Percentiles rank a stretch among this genome's conserved stretches.
Evolutionary conservation across 64 coral and sea anemone species (phyloP).

Genomic region (Montipora foliosa): DNA sequence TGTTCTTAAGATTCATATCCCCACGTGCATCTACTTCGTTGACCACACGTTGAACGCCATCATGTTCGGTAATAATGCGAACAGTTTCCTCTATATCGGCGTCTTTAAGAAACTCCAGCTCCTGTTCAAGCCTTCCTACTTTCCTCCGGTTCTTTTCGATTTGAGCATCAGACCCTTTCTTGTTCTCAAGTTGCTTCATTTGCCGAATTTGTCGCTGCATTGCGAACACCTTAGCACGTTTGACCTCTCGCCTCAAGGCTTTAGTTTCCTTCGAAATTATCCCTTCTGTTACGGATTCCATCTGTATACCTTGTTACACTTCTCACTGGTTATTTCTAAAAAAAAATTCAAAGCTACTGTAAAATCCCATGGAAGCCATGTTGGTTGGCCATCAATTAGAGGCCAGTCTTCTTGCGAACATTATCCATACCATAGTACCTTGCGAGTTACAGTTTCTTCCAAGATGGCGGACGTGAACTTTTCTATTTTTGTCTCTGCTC

Average conservation of each 20-base stretch:
- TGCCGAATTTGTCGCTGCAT: slow-evolving; percentile 54
- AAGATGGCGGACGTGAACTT: slow-evolving; percentile 7
- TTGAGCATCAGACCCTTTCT: slow-evolving; percentile 62
- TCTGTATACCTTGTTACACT: not conserved
- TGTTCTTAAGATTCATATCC: not conserved
- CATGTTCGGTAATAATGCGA: slow-evolving; percentile 3
- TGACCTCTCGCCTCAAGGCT: slow-evolving; percentile 39
- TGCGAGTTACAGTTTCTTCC: not conserved
- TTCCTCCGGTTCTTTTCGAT: slow-evolving; percentile 79
- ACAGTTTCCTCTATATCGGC: slow-evolving; percentile 31
- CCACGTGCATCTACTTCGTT: not conserved
- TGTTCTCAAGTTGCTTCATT: slow-evolving; percentile 66
- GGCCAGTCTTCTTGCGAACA: not conserved
- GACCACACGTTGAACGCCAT: not conserved
- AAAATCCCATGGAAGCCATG: not conserved
- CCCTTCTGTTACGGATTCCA: not conserved
- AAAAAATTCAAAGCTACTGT: not conserved
- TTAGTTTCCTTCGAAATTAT: slow-evolving; percentile 1
- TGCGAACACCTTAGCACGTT: slow-evolving; percentile 75
- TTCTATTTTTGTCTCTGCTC: not conserved
- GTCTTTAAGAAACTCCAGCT: slow-evolving; percentile 75
- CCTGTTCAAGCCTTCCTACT: slow-evolving; percentile 51
- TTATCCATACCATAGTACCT: not conserved
- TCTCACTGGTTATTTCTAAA: not conserved
- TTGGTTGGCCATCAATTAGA: not conserved